Conservation (phyloP, 2,888 invertebrate genomes). For the Ypsolopha scabrella region DNA sequence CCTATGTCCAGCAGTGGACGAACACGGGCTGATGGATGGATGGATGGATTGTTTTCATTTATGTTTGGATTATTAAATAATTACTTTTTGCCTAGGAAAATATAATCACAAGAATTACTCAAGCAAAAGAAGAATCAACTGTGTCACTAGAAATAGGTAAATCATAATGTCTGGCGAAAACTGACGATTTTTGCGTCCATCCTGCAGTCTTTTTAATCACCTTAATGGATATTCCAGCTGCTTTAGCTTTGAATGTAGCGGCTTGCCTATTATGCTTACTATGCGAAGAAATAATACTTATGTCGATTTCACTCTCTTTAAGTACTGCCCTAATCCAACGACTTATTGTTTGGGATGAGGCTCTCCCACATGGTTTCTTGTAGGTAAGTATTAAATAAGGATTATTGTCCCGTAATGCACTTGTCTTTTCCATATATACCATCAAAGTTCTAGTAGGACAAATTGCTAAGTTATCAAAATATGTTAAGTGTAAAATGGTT, state of each 20-base stretch:
- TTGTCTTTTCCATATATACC: neutral
- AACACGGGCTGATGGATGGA: no score
- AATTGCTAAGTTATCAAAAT: no score
- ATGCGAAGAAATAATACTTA: neutral
- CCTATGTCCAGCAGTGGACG: no score
- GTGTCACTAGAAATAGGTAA: neutral
- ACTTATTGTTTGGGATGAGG: neutral
- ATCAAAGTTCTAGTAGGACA: neutral
- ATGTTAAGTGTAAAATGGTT: no score
- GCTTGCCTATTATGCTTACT: neutral
- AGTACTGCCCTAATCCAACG: neutral
- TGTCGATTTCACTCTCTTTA: neutral
- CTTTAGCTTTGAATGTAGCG: neutral
- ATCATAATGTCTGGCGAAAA: neutral
- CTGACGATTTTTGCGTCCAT: neutral
- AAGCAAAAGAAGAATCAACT: neutral
- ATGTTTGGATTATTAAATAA: no score
- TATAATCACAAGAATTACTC: no score
- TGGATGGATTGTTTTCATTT: no score
- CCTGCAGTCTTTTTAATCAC: neutral
- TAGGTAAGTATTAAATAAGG: neutral
- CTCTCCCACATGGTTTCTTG: neutral
- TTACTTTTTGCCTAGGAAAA: no score
- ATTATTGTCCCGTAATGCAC: neutral
- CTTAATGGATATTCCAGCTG: neutral